Percentiles rank a stretch among this genome's conserved stretches.
These are phyloP conservation scores for Hecatera dysodea DNA, from an alignment of 2,888 invertebrate genomes.

Conservation along the genomic window DNA sequence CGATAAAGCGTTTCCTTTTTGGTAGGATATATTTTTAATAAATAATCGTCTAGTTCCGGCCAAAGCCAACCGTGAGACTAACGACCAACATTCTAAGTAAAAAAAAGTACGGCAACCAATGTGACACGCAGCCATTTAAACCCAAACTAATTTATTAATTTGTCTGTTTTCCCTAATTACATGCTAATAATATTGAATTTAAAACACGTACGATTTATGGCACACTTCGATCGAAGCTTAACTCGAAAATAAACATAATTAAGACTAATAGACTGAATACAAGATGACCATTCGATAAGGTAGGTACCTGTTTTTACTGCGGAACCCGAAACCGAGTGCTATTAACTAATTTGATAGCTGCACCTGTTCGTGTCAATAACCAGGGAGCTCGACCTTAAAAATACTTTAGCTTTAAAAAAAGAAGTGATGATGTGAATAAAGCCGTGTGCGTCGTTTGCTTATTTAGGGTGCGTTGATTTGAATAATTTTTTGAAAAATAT, in stretches of 20 bases:
- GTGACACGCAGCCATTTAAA: slow-evolving; percentile 29
- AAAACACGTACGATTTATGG: slow-evolving; percentile 50
- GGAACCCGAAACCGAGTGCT: slow-evolving; percentile 48
- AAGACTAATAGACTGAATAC: slow-evolving; percentile 58
- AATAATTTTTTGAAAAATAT: neutral
- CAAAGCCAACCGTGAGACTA: neutral
- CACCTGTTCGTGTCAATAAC: slow-evolving; percentile 65
- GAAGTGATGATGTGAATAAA: slow-evolving; percentile 33
- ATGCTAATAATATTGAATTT: slow-evolving; percentile 36
- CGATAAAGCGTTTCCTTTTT: neutral
- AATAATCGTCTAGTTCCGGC: slow-evolving; percentile 11
- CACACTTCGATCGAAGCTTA: slow-evolving; percentile 44
- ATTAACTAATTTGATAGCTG: slow-evolving; percentile 65
- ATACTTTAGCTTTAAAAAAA: slow-evolving; percentile 48
- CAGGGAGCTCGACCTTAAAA: slow-evolving; percentile 50
- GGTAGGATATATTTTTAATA: neutral
- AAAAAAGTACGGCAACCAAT: slow-evolving; percentile 5
- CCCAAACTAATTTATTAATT: slow-evolving; percentile 38
- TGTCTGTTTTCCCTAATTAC: slow-evolving; percentile 44
- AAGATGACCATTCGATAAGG: slow-evolving; percentile 58
- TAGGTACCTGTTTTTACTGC: slow-evolving; percentile 45
- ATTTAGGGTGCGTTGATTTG: slow-evolving; percentile 1
- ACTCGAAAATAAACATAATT: slow-evolving; percentile 54
- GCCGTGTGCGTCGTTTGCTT: neutral
- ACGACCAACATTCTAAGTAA: slow-evolving; percentile 1